A percentile compares a stretch with the other conserved stretches of the same genome.
phyloP scores from a whole-genome alignment of 2,113 vertebrate species.

The Proterorhinus semilunaris region DNA sequence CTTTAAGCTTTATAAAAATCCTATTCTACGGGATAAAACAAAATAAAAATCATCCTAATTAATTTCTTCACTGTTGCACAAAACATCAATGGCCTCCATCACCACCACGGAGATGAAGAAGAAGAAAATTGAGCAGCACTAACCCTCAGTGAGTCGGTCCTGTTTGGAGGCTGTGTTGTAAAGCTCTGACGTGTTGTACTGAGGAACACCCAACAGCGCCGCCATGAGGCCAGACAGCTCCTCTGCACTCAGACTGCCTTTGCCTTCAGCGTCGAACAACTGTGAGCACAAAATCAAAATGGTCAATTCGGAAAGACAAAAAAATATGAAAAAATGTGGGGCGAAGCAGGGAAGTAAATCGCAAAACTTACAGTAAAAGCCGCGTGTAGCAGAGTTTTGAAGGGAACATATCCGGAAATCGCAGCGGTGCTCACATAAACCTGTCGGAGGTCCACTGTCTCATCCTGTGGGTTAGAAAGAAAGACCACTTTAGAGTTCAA shows the following conservation, averaged over 20 bases:
- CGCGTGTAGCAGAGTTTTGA: constrained; percentile 58
- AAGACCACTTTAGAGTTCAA: too few species aligned
- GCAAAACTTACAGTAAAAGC: constrained; percentile 65
- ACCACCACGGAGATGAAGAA: too few species aligned
- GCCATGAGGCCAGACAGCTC: constrained; percentile 71
- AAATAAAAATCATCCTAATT: too few species aligned
- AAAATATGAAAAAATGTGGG: background rate
- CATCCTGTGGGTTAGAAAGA: constrained; percentile 44
- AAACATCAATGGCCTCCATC: too few species aligned
- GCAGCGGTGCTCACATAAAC: constrained; percentile 63
- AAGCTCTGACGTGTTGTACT: constrained; percentile 53
- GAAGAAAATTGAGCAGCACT: background rate
- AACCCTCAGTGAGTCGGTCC: constrained; percentile 62
- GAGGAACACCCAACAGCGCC: constrained; percentile 69
- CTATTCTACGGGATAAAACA: too few species aligned
- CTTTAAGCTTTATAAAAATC: too few species aligned
- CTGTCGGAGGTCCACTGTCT: constrained; percentile 64
- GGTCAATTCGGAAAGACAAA: background rate
- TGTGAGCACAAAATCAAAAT: constrained; percentile 22
- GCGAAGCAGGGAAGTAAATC: background rate
- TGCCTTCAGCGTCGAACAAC: constrained; percentile 61
- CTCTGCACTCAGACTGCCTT: constrained; percentile 58
- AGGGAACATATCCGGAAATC: constrained; percentile 43
- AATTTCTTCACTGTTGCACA: too few species aligned
- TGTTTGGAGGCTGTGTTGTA: constrained; percentile 34